phyloP scores from a whole-genome alignment of 2,113 vertebrate species.

The Shinisaurus crocodilurus region DNA sequence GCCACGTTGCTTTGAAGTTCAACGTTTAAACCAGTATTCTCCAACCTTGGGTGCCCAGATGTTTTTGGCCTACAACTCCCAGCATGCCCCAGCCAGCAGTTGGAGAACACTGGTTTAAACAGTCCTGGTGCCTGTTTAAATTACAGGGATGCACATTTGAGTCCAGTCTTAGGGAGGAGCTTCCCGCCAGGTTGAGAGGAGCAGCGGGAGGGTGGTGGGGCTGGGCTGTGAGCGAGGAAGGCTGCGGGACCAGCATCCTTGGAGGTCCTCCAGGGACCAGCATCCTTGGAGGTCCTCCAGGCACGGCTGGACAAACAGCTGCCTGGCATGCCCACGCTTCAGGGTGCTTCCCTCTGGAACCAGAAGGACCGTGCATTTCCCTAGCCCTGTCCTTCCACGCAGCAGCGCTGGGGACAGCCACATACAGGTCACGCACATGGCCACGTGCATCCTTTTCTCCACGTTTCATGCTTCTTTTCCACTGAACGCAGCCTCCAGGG shows the following conservation, averaged over 20 bases:
- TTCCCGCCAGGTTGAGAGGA: neutral
- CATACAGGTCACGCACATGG: neutral
- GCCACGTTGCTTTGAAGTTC: too few relatives aligned
- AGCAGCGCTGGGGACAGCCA: neutral
- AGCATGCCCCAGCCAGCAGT: too few relatives aligned
- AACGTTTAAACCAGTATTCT: too few relatives aligned
- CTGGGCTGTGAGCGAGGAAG: neutral
- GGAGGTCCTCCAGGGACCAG: too few relatives aligned
- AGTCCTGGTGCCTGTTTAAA: too few relatives aligned
- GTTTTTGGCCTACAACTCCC: too few relatives aligned
- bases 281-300: neutral
- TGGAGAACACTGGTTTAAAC: too few relatives aligned
- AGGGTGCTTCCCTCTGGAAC: neutral
- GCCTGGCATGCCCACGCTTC: neutral
- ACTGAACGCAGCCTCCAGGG: neutral
- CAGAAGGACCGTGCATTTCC: neutral
- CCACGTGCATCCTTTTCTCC: too few relatives aligned
- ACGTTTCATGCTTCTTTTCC: too few relatives aligned
- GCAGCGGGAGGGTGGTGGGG: neutral
- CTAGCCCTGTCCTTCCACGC: neutral
- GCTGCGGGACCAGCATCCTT: too few relatives aligned
- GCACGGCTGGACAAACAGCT: neutral
- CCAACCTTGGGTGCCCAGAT: too few relatives aligned
- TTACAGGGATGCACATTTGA: neutral
- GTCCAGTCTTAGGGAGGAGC: neutral